Percentiles rank a stretch among this genome's conserved stretches.
phyloP scores from a whole-genome alignment of 2,113 vertebrate genomes.

The Rutilus rutilus region DNA sequence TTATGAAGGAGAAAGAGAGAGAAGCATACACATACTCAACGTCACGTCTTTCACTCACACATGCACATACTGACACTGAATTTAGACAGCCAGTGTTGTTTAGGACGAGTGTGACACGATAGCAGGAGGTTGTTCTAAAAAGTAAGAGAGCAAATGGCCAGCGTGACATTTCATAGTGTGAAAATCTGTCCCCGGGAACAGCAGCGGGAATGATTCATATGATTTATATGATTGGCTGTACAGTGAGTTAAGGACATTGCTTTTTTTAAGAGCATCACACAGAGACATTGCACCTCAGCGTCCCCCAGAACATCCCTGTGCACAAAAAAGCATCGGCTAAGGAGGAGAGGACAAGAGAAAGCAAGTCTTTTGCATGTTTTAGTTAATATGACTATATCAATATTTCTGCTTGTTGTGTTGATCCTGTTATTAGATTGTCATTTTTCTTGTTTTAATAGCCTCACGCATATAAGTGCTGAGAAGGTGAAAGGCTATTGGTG shows the following conservation, averaged over 20 bases:
- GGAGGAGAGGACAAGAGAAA: background rate
- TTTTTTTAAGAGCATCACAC: background rate
- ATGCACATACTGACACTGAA: slow-evolving; percentile 12
- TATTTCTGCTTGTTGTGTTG: background rate
- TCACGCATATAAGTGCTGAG: background rate
- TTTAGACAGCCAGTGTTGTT: slow-evolving; percentile 6
- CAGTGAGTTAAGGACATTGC: background rate
- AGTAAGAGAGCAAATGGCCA: slow-evolving; percentile 27
- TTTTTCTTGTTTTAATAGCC: background rate
- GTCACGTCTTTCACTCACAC: slow-evolving; percentile 22
- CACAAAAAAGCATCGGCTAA: background rate
- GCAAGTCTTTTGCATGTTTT: background rate
- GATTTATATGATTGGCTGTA: slow-evolving; percentile 19
- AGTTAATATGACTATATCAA: background rate
- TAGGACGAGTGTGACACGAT: slow-evolving; percentile 24
- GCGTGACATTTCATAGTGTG: slow-evolving; percentile 31
- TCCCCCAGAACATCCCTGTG: background rate
- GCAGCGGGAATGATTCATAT: slow-evolving; percentile 29
- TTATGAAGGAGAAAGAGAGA: background rate
- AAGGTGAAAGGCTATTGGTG: slow-evolving; percentile 2
- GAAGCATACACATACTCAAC: background rate
- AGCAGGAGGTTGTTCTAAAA: background rate
- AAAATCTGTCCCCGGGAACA: slow-evolving; percentile 16
- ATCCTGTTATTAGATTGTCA: background rate
- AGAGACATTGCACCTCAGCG: background rate